phyloP scores from a whole-genome alignment of 2,888 invertebrate genomes.

The Chalcis sispes region DNA sequence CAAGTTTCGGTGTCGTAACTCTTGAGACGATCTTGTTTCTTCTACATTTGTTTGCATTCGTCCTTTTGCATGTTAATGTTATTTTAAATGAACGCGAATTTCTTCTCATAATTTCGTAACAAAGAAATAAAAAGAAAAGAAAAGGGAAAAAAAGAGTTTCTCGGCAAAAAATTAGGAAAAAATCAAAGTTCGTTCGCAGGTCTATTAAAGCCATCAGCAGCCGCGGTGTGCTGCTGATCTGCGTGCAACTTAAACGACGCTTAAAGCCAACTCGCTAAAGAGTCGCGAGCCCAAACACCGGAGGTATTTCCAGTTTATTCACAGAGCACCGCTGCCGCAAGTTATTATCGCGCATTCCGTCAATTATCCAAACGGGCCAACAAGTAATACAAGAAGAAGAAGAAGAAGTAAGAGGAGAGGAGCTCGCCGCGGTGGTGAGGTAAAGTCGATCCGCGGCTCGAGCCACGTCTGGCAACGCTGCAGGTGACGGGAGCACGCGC shows the following conservation, averaged over 20 bases:
- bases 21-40: not conserved
- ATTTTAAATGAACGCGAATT: no score
- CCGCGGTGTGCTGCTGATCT: no score
- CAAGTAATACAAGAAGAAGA: no score
- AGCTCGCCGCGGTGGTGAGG: no score
- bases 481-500: constrained; percentile 60
- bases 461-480: constrained; percentile 45
- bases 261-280: not conserved
- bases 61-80: no score
- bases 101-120: no score
- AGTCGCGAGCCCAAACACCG: not conserved
- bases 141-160: not conserved
- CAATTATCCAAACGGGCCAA: constrained; percentile 19
- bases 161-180: not conserved
- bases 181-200: not conserved
- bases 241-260: no score
- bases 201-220: not conserved
- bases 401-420: not conserved
- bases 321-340: constrained; percentile 1
- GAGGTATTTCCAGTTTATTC: not conserved
- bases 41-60: not conserved
- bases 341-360: constrained; percentile 47
- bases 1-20: not conserved
- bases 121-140: no score
- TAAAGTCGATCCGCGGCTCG: constrained; percentile 20